A percentile compares a stretch with the other conserved stretches of the same genome.
Evolutionary conservation across 2,113 vertebrate genomes (phyloP).

Genomic region (Daboia siamensis): DNA sequence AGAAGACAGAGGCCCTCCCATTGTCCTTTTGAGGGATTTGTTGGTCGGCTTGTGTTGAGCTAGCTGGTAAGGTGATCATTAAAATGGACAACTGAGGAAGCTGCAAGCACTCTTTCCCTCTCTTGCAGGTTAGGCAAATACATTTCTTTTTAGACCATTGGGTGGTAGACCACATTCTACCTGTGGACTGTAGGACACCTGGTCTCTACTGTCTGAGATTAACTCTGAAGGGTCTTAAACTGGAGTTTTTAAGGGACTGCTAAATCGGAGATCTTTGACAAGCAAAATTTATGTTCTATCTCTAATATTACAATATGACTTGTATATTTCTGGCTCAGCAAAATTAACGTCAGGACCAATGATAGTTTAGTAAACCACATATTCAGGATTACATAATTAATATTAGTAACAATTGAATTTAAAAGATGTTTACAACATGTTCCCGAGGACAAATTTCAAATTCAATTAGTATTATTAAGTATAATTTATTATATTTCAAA

Average conservation of each 20-base stretch:
- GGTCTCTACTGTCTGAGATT: neutral
- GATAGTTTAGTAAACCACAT: neutral
- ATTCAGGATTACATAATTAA: conserved; percentile 15
- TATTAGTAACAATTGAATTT: neutral
- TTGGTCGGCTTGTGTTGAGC: neutral
- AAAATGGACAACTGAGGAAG: neutral
- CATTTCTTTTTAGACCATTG: neutral
- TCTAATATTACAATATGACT: neutral
- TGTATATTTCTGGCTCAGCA: neutral
- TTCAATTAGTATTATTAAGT: conserved; percentile 1
- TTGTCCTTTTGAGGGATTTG: neutral
- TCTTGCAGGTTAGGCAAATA: neutral
- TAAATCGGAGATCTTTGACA: neutral
- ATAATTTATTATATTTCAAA: neutral
- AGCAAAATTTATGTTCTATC: neutral
- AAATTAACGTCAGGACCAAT: neutral
- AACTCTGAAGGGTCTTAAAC: neutral
- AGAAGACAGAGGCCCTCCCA: neutral
- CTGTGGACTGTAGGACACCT: neutral
- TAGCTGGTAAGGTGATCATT: neutral
- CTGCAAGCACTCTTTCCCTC: neutral
- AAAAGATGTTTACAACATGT: neutral
- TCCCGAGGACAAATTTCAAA: neutral
- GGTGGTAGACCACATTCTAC: neutral
- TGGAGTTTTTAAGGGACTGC: neutral